Conservation (phyloP, 2,888 invertebrate genomes). For the Keiferia lycopersicella region DNA sequence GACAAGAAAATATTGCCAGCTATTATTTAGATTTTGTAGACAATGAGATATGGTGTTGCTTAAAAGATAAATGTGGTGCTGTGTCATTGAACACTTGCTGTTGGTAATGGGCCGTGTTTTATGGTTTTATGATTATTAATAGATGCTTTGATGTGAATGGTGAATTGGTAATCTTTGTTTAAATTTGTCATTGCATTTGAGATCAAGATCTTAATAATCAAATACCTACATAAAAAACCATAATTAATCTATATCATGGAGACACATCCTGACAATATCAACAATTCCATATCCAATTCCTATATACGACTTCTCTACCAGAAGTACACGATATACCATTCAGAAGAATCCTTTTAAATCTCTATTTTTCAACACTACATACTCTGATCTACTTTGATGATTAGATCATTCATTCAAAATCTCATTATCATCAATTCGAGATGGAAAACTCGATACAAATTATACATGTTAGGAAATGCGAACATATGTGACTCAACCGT, state of each 20-base stretch:
- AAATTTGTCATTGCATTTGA: background rate
- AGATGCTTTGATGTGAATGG: constrained; percentile 26
- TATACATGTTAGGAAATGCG: constrained; percentile 60
- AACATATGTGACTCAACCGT: constrained; percentile 60
- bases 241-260: too few relatives aligned
- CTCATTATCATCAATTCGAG: background rate
- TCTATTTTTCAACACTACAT: too few relatives aligned
- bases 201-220: too few relatives aligned
- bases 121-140: constrained; percentile 1
- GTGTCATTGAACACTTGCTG: constrained; percentile 23
- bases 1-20: constrained; percentile 25
- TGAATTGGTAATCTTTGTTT: constrained; percentile 22
- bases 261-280: too few relatives aligned
- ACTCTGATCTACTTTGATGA: too few relatives aligned
- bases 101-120: constrained; percentile 12
- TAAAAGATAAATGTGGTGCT: constrained; percentile 19
- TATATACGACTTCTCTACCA: too few relatives aligned
- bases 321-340: too few relatives aligned
- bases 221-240: too few relatives aligned
- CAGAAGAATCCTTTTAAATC: too few relatives aligned
- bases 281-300: too few relatives aligned
- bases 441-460: constrained; percentile 28
- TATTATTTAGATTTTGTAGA: constrained; percentile 26
- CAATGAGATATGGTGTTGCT: constrained; percentile 21
- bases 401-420: background rate